phyloP scores from a whole-genome alignment of 2,113 vertebrate species.

The Coptodon rendalli region DNA sequence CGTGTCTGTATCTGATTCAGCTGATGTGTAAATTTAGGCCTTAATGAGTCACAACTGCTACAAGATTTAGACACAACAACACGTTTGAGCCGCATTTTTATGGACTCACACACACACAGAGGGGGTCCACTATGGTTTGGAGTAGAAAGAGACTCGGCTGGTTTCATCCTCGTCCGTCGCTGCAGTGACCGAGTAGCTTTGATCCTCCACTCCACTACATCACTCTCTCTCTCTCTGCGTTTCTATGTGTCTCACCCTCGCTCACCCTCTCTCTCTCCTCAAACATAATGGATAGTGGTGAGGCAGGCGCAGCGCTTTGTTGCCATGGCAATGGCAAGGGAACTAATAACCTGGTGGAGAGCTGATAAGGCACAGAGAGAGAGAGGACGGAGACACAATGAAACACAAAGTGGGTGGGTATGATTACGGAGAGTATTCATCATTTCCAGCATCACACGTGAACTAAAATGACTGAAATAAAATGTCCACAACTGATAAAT shows the following conservation, averaged over 20 bases:
- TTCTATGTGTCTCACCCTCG: background rate
- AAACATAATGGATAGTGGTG: conserved; percentile 63
- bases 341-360: conserved; percentile 73
- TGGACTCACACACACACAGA: background rate
- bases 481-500: background rate
- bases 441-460: background rate
- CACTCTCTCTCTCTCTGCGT: background rate
- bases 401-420: background rate
- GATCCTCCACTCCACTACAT: conserved; percentile 24
- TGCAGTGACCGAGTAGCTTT: conserved; percentile 36
- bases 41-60: background rate
- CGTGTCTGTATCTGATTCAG: background rate
- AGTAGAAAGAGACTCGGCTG: conserved; percentile 21
- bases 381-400: conserved; percentile 46
- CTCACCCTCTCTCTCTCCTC: conserved; percentile 13
- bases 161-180: conserved; percentile 24
- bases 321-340: conserved; percentile 70
- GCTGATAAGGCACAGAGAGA: conserved; percentile 58
- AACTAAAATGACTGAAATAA: background rate
- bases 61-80: background rate
- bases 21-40: background rate
- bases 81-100: background rate
- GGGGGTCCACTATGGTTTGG: conserved; percentile 10
- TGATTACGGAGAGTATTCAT: background rate
- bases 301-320: conserved; percentile 66